Evolutionary conservation across 2,113 vertebrate genomes (phyloP), one percentile per base, ranked within the genome.

Genomic region (Lophotis ruficrista): DNA sequence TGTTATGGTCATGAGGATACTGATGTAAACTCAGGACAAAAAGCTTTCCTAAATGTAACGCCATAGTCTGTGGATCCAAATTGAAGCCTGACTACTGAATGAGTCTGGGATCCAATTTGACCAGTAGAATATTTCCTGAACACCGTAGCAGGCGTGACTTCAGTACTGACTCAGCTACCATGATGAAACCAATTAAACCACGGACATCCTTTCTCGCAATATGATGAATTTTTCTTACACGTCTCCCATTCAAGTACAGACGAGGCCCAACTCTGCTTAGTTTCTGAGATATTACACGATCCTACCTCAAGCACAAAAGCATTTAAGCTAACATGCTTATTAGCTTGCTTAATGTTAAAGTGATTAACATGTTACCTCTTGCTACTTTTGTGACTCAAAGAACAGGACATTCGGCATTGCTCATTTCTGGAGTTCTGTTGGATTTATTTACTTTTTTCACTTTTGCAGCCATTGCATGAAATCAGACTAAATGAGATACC

Each of bases 381-480:
- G 92, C 60, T 93, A 60, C 75, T 64, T 92, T 86, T 68, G 80
- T 95, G 95, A 96, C 85, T 97, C 90, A 96, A 94, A 91, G 87
- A 91, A 87, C 27, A 53, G 73, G 77, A 87, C 41, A 77, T 71
- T 62, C 3, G 1, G 28, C 53, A 68, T 24, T 87, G 56, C 56
- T 83, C 37, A 43, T 70, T 92, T 93, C 75, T 87, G 60, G 50
- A 58, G 47, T 48, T 88, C 60, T 64, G 30, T 78, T 81, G 53
- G 28, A 57, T 83, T 75, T 78, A 43, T 81, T 64, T 78, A 68
- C 48, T 37, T 69, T 87, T 87, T 66, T 50, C 64, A 66, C 62
- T 77, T 16, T 28, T 60, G 81, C 50, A 91, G 57, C 31, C 84
- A 80, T 51, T 53, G 28, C 24, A n/a, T 65, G 53, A 85, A 87